Evolutionary conservation across 2,888 invertebrate species (phyloP).

Genomic region (Thereva nobilitata): DNA sequence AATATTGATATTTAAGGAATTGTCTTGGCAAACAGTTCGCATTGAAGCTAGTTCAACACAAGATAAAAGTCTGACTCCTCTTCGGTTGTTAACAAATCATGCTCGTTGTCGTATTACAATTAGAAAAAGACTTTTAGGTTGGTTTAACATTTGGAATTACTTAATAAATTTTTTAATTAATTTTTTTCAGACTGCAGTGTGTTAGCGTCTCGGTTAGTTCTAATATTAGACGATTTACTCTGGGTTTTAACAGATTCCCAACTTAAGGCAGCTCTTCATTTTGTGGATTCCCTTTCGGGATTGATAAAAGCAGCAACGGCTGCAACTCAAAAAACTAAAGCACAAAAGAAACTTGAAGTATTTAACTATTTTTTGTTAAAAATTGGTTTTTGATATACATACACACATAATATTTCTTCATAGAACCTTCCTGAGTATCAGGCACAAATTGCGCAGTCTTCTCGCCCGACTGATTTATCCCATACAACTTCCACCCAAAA

Average conservation of each 20-base stretch:
- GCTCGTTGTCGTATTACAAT: slow-evolving; percentile 93
- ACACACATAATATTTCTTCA: slow-evolving; percentile 35
- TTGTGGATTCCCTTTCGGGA: slow-evolving; percentile 81
- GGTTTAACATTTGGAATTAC: slow-evolving; percentile 7
- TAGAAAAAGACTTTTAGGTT: slow-evolving; percentile 88
- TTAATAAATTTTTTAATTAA: slow-evolving; percentile 1
- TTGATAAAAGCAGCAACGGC: slow-evolving; percentile 80
- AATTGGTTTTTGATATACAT: slow-evolving; percentile 18
- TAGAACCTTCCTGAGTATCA: slow-evolving; percentile 72
- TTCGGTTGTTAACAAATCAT: slow-evolving; percentile 90
- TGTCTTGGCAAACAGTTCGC: slow-evolving; percentile 95
- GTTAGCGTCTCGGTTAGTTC: slow-evolving; percentile 85
- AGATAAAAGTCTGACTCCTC: slow-evolving; percentile 79
- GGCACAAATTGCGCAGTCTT: slow-evolving; percentile 70
- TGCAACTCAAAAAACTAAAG: slow-evolving; percentile 79
- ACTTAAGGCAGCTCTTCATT: slow-evolving; percentile 87
- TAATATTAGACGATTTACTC: slow-evolving; percentile 92
- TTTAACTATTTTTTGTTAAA: no score
- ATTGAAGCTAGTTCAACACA: slow-evolving; percentile 89
- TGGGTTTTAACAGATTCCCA: slow-evolving; percentile 98
- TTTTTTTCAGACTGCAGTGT: slow-evolving; percentile 81
- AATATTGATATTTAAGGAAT: slow-evolving; percentile 93
- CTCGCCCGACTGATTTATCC: slow-evolving; percentile 54
- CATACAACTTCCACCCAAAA: slow-evolving; percentile 59
- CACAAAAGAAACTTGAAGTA: slow-evolving; percentile 80